A percentile compares a stretch with the other conserved stretches of the same genome.
Evolutionary conservation across 2,797 vertebrate genomes (phyloP).

Genomic region (Paramormyrops hopkinsi): DNA sequence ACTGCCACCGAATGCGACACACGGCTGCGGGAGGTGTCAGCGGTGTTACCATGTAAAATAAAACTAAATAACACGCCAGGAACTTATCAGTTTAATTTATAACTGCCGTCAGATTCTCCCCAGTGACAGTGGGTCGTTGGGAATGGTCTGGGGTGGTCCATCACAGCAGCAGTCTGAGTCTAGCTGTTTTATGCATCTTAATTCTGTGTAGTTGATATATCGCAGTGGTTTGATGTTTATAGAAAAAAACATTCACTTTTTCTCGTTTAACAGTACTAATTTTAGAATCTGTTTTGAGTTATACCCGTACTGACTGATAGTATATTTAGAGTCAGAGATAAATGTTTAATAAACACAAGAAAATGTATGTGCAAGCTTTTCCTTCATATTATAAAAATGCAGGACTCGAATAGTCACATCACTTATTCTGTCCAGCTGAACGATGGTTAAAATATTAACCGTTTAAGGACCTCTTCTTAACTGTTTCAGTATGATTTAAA

Average conservation of each 20-base stretch:
- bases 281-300: background rate
- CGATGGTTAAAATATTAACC: background rate
- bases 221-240: background rate
- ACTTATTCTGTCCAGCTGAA: background rate
- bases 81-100: background rate
- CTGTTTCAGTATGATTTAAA: background rate
- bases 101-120: background rate
- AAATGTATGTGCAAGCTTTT: background rate
- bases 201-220: background rate
- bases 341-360: background rate
- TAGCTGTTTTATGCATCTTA: background rate
- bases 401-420: background rate
- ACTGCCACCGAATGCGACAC: background rate
- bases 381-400: background rate
- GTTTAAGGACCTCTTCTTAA: background rate
- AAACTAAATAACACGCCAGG: background rate
- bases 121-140: background rate
- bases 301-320: background rate
- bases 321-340: background rate
- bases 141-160: background rate
- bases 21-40: background rate
- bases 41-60: background rate
- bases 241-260: background rate
- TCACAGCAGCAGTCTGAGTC: background rate
- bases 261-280: background rate